A percentile compares a stretch with the other conserved stretches of the same genome.
Conservation (phyloP, 2,888 invertebrate genomes). For the Nymphalis urticae region DNA sequence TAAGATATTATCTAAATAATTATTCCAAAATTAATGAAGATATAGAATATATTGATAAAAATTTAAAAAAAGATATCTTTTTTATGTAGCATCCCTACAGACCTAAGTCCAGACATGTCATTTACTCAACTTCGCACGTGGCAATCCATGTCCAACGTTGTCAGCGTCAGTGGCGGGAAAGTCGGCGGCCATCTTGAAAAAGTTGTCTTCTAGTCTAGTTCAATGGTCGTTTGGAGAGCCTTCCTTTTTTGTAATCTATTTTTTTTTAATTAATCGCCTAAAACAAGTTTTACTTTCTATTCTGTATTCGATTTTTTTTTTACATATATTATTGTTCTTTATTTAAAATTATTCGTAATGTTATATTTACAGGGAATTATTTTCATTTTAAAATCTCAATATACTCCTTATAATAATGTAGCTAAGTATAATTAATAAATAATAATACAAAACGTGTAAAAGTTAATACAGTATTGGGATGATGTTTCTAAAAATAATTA, state of each 20-base stretch:
- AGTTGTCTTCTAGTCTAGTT: conserved; percentile 55
- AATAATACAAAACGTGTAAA: no score
- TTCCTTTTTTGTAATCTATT: conserved; percentile 22
- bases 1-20: no score
- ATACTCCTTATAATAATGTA: no score
- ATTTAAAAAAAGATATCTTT: not conserved
- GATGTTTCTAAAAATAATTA: no score
- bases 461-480: no score
- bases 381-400: no score
- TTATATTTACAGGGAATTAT: no score
- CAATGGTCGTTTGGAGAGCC: conserved; percentile 32
- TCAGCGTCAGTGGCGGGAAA: conserved; percentile 61
- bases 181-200: conserved; percentile 67
- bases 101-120: conserved; percentile 33
- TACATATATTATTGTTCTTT: not conserved
- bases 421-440: no score
- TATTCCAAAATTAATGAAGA: no score
- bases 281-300: conserved; percentile 24
- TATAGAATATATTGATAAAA: not conserved
- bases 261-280: conserved; percentile 25
- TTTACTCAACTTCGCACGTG: conserved; percentile 59
- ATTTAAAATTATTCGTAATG: not conserved
- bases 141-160: conserved; percentile 57
- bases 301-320: no score
- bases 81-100: conserved; percentile 2